A percentile compares a stretch with the other conserved stretches of the same genome.
Evolutionary conservation across 2,113 vertebrate genomes (phyloP).

Genomic region (Mesocricetus auratus): DNA sequence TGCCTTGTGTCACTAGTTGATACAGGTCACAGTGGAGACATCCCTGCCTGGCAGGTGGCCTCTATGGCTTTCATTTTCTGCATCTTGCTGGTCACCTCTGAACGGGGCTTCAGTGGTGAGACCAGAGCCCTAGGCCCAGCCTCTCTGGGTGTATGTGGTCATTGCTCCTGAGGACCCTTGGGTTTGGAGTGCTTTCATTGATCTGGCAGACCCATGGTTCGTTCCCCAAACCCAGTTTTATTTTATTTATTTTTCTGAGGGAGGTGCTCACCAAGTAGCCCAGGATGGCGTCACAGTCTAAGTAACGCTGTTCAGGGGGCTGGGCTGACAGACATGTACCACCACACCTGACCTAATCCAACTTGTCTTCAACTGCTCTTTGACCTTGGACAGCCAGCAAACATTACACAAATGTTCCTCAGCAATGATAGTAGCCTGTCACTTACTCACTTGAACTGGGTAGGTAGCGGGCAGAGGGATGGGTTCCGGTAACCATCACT

Average conservation of each 20-base stretch:
- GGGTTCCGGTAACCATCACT: not conserved
- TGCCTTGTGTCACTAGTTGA: not conserved
- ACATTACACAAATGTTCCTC: not conserved
- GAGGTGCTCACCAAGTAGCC: not conserved
- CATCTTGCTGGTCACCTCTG: not conserved
- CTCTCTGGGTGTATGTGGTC: not conserved
- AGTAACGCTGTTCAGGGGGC: not conserved
- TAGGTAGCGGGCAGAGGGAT: not conserved
- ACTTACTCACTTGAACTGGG: not conserved
- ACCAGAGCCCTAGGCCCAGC: not conserved
- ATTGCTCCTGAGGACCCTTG: not conserved
- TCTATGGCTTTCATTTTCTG: fast-evolving
- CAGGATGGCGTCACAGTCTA: not conserved
- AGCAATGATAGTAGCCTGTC: not conserved
- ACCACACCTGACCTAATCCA: no score
- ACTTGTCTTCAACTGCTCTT: not conserved
- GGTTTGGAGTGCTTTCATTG: not conserved
- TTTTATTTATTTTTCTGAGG: not conserved
- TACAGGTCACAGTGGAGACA: not conserved
- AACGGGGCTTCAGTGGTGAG: not conserved
- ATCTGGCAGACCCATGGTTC: not conserved
- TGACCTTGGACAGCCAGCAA: not conserved
- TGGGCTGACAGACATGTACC: not conserved
- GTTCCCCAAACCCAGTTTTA: not conserved
- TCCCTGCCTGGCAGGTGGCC: not conserved